A percentile compares a stretch with the other conserved stretches of the same genome.
Conservation (phyloP, 2,113 vertebrate species). For the Trogon surrucura region DNA sequence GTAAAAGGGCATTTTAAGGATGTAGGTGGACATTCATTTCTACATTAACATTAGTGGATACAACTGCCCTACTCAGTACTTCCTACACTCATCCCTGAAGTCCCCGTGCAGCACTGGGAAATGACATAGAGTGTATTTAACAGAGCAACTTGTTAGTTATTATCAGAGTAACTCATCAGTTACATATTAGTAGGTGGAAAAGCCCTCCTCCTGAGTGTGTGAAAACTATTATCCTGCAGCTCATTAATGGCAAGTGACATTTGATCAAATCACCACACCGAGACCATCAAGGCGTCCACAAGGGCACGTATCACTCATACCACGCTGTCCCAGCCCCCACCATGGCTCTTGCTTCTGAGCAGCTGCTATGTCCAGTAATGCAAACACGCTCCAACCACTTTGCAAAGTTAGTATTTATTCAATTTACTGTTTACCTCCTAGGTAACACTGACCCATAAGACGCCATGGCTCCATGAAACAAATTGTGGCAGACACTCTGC, state of each 20-base stretch:
- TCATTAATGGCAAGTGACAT: background rate
- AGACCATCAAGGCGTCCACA: background rate
- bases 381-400: background rate
- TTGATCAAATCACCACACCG: too few species aligned
- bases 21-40: background rate
- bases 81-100: background rate
- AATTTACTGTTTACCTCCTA: background rate
- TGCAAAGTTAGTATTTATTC: background rate
- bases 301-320: background rate
- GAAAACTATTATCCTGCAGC: background rate
- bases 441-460: background rate
- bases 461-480: rapidly evolving
- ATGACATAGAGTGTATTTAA: background rate
- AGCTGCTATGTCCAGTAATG: rapidly evolving
- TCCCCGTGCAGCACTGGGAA: background rate
- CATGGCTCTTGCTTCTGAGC: background rate
- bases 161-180: too few species aligned
- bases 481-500: background rate
- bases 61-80: background rate
- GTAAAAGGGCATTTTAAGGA: background rate
- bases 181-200: background rate
- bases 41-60: too few species aligned
- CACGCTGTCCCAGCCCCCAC: rapidly evolving
- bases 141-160: background rate
- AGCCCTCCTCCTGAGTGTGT: background rate